Percentiles rank a stretch among this genome's conserved stretches.
These are phyloP conservation scores for Eciton burchellii DNA, from an alignment of 1,140 invertebrate species.

Conservation along the genomic window DNA sequence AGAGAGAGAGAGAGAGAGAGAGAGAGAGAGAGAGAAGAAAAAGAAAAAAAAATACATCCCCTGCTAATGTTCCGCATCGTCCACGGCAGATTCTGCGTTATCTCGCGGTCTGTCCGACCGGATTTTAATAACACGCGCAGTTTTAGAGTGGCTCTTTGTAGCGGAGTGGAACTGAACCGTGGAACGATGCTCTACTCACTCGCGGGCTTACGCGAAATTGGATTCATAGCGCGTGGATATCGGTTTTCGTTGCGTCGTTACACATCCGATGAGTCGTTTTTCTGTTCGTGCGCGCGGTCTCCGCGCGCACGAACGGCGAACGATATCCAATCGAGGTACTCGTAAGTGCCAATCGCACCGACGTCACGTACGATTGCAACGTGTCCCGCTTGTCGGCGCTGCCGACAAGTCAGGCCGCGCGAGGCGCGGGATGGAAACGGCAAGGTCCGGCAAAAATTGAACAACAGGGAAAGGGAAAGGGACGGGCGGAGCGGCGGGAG, in stretches of 20 bases:
- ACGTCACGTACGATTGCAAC: constrained; percentile 71
- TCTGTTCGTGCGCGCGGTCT: constrained; percentile 56
- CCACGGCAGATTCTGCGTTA: neutral
- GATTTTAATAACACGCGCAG: constrained; percentile 13
- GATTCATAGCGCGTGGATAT: constrained; percentile 61
- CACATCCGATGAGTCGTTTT: constrained; percentile 63
- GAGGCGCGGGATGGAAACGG: constrained; percentile 57
- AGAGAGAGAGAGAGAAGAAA: neutral
- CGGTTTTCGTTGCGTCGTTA: constrained; percentile 69
- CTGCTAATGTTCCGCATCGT: neutral
- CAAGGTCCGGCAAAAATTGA: constrained; percentile 60
- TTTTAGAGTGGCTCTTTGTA: constrained; percentile 35
- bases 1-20: neutral
- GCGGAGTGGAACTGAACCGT: constrained; percentile 23
- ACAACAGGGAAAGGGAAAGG: constrained; percentile 9
- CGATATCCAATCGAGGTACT: constrained; percentile 67
- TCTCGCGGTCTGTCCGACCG: neutral
- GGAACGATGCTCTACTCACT: constrained; percentile 41
- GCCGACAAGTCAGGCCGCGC: constrained; percentile 21
- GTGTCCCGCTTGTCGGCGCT: constrained; percentile 53
- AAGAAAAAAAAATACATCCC: neutral
- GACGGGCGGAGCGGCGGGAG: no score
- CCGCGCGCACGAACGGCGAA: constrained; percentile 37
- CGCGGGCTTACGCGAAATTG: constrained; percentile 61
- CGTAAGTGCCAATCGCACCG: constrained; percentile 70